A percentile compares a stretch with the other conserved stretches of the same genome.
phyloP scores from a whole-genome alignment of 2,888 invertebrate species.

The Colostygia pectinataria region DNA sequence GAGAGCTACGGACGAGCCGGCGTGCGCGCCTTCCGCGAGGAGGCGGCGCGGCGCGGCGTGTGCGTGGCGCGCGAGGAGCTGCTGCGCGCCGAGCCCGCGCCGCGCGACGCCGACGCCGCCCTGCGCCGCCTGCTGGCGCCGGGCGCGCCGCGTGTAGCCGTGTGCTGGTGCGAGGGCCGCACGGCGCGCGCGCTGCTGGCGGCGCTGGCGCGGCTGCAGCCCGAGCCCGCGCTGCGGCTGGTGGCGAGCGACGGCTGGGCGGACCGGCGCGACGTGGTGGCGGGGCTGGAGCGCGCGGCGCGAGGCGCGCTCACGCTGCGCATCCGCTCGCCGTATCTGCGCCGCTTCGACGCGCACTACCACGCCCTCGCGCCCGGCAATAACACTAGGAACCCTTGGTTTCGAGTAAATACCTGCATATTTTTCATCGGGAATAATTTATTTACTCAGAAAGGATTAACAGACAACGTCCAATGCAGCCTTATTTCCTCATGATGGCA shows the following conservation, averaged over 20 bases:
- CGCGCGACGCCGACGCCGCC: constrained; percentile 44
- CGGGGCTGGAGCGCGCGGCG: constrained; percentile 85
- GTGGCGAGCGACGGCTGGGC: constrained; percentile 89
- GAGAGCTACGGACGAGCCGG: constrained; percentile 91
- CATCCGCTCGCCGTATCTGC: constrained; percentile 87
- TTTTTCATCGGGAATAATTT: too few relatives aligned
- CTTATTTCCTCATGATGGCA: too few relatives aligned
- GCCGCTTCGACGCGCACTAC: constrained; percentile 86
- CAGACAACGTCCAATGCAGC: too few relatives aligned
- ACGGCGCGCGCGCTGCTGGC: constrained; percentile 86
- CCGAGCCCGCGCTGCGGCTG: constrained; percentile 77
- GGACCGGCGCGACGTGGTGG: constrained; percentile 88
- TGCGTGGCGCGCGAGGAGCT: constrained; percentile 86
- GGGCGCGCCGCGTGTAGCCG: constrained; percentile 81
- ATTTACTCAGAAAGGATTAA: too few relatives aligned
- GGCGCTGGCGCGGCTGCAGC: constrained; percentile 79
- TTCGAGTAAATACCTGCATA: constrained; percentile 58
- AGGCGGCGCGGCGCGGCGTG: constrained; percentile 85
- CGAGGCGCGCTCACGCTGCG: constrained; percentile 88
- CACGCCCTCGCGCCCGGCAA: constrained; percentile 84
- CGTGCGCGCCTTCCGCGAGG: constrained; percentile 88
- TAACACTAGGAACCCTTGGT: constrained; percentile 88
- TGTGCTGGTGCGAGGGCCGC: constrained; percentile 91
- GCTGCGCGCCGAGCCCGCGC: constrained; percentile 46
- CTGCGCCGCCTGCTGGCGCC: constrained; percentile 70